These are phyloP conservation scores for Nomada ferruginata DNA, from an alignment of 2,888 invertebrate species.

Conservation along the genomic window DNA sequence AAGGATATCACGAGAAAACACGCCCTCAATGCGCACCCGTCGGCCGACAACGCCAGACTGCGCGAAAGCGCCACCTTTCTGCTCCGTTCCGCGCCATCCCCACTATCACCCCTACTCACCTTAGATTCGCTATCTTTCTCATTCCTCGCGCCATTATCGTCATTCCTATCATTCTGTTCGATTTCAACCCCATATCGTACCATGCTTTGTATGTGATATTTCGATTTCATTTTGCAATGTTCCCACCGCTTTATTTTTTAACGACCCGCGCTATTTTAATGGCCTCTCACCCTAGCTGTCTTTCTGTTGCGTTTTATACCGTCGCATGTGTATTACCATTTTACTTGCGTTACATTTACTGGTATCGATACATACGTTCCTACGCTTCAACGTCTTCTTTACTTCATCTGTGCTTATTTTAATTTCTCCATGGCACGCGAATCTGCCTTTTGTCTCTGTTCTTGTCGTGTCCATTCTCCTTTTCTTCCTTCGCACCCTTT, in stretches of 20 bases:
- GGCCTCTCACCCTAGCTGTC: neutral
- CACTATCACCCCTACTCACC: constrained; percentile 24
- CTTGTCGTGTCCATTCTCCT: constrained; percentile 11
- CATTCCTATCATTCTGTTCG: constrained; percentile 1
- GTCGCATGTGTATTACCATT: neutral
- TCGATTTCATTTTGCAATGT: constrained; percentile 7
- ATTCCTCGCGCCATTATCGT: neutral
- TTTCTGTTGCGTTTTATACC: neutral
- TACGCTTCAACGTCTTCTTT: neutral
- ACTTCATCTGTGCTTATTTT: neutral
- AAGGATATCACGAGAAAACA: constrained; percentile 13
- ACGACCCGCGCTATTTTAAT: neutral
- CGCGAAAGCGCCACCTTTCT: constrained; percentile 69
- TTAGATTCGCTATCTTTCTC: constrained; percentile 12
- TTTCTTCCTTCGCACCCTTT: constrained; percentile 25
- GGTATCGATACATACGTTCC: neutral
- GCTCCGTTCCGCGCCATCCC: constrained; percentile 58
- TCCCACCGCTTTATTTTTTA: constrained; percentile 4
- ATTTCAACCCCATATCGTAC: constrained; percentile 6
- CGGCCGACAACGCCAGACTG: constrained; percentile 79
- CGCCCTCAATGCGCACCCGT: constrained; percentile 63
- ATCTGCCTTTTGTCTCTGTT: constrained; percentile 2
- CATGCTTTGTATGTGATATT: neutral
- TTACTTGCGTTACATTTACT: neutral
- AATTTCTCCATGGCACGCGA: neutral